Evolutionary conservation across 2,888 invertebrate species (phyloP), one percentile per base, ranked within the genome.

Genomic region (Gortyna flavago): DNA sequence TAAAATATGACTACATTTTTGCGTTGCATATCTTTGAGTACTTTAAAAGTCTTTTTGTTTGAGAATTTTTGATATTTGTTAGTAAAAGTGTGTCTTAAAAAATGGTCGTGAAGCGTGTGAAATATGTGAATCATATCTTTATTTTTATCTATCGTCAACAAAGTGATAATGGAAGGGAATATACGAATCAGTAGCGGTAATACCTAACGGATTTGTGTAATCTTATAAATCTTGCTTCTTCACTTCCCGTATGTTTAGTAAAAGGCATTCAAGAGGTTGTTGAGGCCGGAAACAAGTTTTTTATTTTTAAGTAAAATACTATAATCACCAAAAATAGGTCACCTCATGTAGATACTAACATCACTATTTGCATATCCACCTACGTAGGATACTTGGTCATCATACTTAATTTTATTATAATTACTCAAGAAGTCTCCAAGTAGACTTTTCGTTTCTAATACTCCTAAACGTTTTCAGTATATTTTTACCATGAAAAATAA

Each of bases 1-100:
- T 75, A 64, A 85, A 86, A 84, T 75, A 73, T 73, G 79, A 61
- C 69, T 61, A 84, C 68, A 78, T 81, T 79, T 78, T 80, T 82
- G 62, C 67, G 21, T 75, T 68, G 62, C 29, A 62, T 75, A 65
- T 79, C 62, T 74, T n/a, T 77, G 66, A 44, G 51, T 85, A 75
- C 54, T 67, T 70, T 38, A 57, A 7, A 67, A 67, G 21, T 44
- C 16, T 62, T 71, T 77, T 72, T 61, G 38, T 76, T 70, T 86
- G 35, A 18, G 41, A 67, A 54, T 59, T 70, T 51, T 35, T 57
- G 3, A 68, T n/a, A 71, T 67, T 29, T 66, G n/a, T 62, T 64
- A 11, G 21, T 62, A 65, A 69, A 54, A 32, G 25, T 64, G 21
- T 54, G 66, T 16, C 48, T 51, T 66, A 68, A 54, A 62, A 35